Percentiles rank a stretch among this genome's conserved stretches.
Evolutionary conservation across 2,797 vertebrate species (phyloP).

Genomic region (Ptychadena robeensis): DNA sequence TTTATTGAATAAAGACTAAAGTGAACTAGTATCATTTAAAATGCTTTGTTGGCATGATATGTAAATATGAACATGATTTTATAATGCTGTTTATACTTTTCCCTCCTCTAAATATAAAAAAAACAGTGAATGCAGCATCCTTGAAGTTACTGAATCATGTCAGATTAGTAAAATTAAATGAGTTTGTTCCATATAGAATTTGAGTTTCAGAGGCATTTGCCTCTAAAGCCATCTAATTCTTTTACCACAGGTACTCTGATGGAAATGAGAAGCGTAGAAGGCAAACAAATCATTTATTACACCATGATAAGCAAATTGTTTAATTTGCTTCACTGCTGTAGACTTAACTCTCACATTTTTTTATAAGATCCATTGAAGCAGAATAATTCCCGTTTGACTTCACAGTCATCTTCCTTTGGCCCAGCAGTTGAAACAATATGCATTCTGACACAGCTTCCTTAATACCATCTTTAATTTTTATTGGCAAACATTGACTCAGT

Average conservation of each 20-base stretch:
- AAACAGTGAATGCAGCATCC: slow-evolving; percentile 4
- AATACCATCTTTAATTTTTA: not conserved
- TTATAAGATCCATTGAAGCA: slow-evolving; percentile 61
- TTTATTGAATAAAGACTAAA: not conserved
- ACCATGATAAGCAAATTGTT: slow-evolving; percentile 52
- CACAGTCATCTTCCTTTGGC: slow-evolving; percentile 59
- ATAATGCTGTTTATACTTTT: slow-evolving; percentile 16
- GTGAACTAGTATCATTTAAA: not conserved
- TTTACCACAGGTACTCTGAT: slow-evolving; percentile 30
- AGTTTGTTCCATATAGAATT: slow-evolving; percentile 44
- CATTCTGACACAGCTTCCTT: slow-evolving; percentile 26
- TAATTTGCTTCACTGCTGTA: slow-evolving; percentile 57
- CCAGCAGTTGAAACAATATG: slow-evolving; percentile 45
- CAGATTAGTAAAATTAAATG: slow-evolving; percentile 54
- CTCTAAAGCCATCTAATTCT: slow-evolving; percentile 45
- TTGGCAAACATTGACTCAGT: not conserved
- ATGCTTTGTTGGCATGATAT: too few species aligned
- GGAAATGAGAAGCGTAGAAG: slow-evolving; percentile 33
- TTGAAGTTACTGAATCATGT: slow-evolving; percentile 43
- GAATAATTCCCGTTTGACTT: slow-evolving; percentile 62
- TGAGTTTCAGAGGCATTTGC: slow-evolving; percentile 36
- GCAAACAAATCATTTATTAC: slow-evolving; percentile 57
- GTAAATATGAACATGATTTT: slow-evolving; percentile 1
- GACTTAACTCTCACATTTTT: slow-evolving; percentile 49
- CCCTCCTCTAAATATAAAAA: not conserved